Base-by-base conservation (phyloP, 2,888 invertebrate genomes). In the Bembecia ichneumoniformis region DNA sequence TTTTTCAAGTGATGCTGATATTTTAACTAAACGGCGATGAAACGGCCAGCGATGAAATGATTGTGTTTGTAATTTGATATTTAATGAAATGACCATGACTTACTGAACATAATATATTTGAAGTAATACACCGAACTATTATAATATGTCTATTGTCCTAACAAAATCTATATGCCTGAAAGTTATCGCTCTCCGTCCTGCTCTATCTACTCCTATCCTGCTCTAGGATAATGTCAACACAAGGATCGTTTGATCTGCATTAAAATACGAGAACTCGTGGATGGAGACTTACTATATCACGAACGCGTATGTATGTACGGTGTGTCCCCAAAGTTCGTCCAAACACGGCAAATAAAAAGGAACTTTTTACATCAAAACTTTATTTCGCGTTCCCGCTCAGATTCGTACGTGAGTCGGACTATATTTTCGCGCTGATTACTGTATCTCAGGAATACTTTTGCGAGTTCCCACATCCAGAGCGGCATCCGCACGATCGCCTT, bases 341-440 rank as follows among this genome's bases (percentile, higher is more conserved):
- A 64, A 73, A 74, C 73, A 70, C 66, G 68, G 64, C 74, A 68
- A 77, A 82, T 84, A 82, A 86, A 87, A 77, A 68, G 58, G 62
- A 88, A 88, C 82, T 88, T 88, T 88, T 88, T 83, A 87, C 87
- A 88, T 88, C 87, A 84, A 82, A 88, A 88, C 84, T 87, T 88
- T 83, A 75, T 74, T 81, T 63, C 70, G 66, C 68, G 61, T 67
- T 61, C 65, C 58, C 64, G 70, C 74, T 71, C 73, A 72, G 79
- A 76, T 79, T 79, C 76, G 81, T 81, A 86, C 86, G 86, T 82
- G 84, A 73, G 77, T 63, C 69, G 61, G 69, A 74, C 74, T 77
- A 75, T 77, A 77, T 80, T 77, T 44, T 73, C 64, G 70, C 61
- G 66, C 75, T 84, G 81, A 82, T 86, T 82, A 83, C 77, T 70